Evolutionary conservation across 2,113 vertebrate species (phyloP), one percentile per base, ranked within the genome.

Genomic region (Harpagus bidentatus): DNA sequence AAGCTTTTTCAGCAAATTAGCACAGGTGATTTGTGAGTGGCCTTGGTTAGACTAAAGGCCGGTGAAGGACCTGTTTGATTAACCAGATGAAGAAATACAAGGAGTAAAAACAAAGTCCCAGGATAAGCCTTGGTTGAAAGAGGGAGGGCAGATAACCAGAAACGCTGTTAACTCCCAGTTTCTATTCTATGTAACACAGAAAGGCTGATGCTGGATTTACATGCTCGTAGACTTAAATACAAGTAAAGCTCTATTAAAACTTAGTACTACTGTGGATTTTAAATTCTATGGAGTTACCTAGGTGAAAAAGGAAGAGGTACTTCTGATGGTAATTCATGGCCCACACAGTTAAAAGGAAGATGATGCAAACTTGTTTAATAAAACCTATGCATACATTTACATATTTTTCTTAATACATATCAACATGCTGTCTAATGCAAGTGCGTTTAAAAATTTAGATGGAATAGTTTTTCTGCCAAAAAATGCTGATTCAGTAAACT

Each of bases 1-100:
- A 94, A 91, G 71, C 50, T 96, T 96, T 93, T 71, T 92, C 56
- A 42, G 66, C 90, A 96, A 97, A 97, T 97, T 93, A 96, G 42
- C 65, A 43, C 93, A 96, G 96, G 97, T 97, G 93, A 93, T 96
- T 93, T 94, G 65, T 82, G 83, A 95, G 73, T 84, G 29, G 56
- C 22, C 63, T 55, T 34, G 40, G 26, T 53, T 74, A 67, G 43
- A 61, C 31, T 72, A 43, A 55, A 87, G 56, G 76, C 48, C 17
- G 40, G 20, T 0, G 2, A 74, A 71, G 70, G 40, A 82, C 28
- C 53, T 42, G 7, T 72, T 91, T 76, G 76, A 79, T 92, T 84
- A 88, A 88, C 12, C 69, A 88, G 45, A 74, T 77, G 92, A 90
- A 81, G 89, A 88, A 96, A 92, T 69, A 21, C 2, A 80, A 81